A percentile compares a stretch with the other conserved stretches of the same genome.
phyloP scores from a whole-genome alignment of 1,140 invertebrate genomes.

The Lordiphosa clarofinis region DNA sequence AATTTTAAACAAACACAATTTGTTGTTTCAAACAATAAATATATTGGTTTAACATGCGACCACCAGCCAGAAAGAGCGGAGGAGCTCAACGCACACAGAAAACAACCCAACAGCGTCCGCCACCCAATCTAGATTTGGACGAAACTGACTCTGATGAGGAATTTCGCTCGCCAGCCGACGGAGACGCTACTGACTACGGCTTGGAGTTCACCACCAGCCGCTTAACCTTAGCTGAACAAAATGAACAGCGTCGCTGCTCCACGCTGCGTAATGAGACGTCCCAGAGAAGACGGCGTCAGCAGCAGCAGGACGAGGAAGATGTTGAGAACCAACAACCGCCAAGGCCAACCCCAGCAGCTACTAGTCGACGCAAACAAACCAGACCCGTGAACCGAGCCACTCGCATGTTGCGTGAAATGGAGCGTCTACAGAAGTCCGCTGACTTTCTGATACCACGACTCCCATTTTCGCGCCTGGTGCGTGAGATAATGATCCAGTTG shows the following conservation, averaged over 20 bases:
- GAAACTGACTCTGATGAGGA: slow-evolving; percentile 9
- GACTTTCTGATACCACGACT: slow-evolving; percentile 53
- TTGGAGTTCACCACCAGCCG: slow-evolving; percentile 50
- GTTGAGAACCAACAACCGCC: slow-evolving; percentile 32
- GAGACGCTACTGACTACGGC: slow-evolving; percentile 54
- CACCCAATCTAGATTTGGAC: too few species aligned
- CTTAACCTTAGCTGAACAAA: slow-evolving; percentile 10
- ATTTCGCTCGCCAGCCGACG: slow-evolving; percentile 29
- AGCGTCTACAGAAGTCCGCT: not conserved
- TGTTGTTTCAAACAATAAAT: too few species aligned
- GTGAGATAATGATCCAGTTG: slow-evolving; percentile 47
- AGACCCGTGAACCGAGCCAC: slow-evolving; percentile 9
- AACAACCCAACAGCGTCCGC: too few species aligned
- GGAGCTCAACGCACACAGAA: too few species aligned
- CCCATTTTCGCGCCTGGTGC: slow-evolving; percentile 69
- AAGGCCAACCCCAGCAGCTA: too few species aligned
- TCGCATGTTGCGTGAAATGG: slow-evolving; percentile 29
- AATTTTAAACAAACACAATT: too few species aligned
- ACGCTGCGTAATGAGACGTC: slow-evolving; percentile 26
- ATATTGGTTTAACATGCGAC: too few species aligned
- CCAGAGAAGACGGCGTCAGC: not conserved
- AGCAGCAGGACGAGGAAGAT: slow-evolving; percentile 6
- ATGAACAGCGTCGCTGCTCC: slow-evolving; percentile 16
- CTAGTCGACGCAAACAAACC: slow-evolving; percentile 36
- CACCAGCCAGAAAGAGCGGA: too few species aligned